A percentile compares a stretch with the other conserved stretches of the same genome.
Evolutionary conservation across 2,888 invertebrate genomes (phyloP).

Genomic region (Platynereis dumerilii): DNA sequence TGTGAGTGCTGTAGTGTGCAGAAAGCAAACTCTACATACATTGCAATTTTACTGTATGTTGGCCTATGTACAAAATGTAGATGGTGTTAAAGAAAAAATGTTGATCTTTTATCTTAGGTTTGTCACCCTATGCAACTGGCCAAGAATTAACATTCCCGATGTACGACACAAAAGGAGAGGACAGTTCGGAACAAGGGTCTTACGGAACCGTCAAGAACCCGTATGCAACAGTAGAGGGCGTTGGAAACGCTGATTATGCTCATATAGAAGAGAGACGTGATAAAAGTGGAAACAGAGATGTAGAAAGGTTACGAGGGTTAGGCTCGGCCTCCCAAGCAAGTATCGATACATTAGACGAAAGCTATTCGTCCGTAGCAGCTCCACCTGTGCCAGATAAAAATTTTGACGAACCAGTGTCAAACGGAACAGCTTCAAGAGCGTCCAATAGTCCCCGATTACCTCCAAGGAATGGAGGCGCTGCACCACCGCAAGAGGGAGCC

Average conservation of each 20-base stretch:
- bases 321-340: conserved; percentile 12
- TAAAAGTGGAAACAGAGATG: neutral
- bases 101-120: too few relatives aligned
- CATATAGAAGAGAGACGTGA: conserved; percentile 12
- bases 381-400: conserved; percentile 19
- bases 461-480: neutral
- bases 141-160: too few relatives aligned
- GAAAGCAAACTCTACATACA: too few relatives aligned
- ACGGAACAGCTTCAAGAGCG: neutral
- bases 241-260: conserved; percentile 19
- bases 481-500: neutral
- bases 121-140: too few relatives aligned
- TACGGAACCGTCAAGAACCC: neutral
- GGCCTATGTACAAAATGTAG: too few relatives aligned
- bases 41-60: too few relatives aligned
- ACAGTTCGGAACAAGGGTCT: neutral
- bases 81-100: too few relatives aligned
- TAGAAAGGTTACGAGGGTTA: neutral
- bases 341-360: conserved; percentile 12
- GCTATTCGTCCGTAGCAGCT: conserved; percentile 9
- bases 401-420: conserved; percentile 3
- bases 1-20: too few relatives aligned
- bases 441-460: conserved; percentile 5
- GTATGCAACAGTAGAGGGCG: conserved; percentile 18
- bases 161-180: too few relatives aligned